Percentiles rank a stretch among this genome's conserved stretches.
Conservation (phyloP, 1,140 invertebrate species). For the Prorops nasuta region DNA sequence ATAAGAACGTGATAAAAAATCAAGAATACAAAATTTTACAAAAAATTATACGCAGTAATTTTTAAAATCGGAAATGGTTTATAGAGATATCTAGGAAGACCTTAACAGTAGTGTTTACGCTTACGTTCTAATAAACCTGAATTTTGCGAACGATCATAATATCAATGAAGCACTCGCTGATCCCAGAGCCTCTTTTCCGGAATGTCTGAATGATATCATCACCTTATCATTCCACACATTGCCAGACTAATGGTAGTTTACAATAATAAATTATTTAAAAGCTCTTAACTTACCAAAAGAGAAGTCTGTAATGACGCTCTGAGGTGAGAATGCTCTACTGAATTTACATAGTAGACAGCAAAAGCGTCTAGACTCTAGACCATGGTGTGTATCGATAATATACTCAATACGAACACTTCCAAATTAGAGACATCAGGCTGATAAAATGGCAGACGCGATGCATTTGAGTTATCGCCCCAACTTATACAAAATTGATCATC, state of each 20-base stretch:
- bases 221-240: conserved; percentile 21
- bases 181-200: conserved; percentile 36
- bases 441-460: conserved; percentile 28
- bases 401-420: conserved; percentile 26
- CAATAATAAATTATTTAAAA: conserved; percentile 31
- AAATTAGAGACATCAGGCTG: conserved; percentile 32
- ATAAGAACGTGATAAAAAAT: conserved; percentile 31
- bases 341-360: conserved; percentile 39
- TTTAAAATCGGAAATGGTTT: conserved; percentile 32
- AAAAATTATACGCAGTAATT: conserved; percentile 32
- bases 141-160: conserved; percentile 42
- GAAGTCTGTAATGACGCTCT: conserved; percentile 24
- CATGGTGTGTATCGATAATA: conserved; percentile 28
- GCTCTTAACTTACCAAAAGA: conserved; percentile 21
- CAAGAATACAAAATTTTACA: conserved; percentile 28
- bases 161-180: conserved; percentile 38
- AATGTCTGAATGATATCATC: conserved; percentile 46
- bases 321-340: conserved; percentile 34
- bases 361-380: conserved; percentile 42
- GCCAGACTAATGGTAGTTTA: conserved; percentile 21
- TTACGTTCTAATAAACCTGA: conserved; percentile 46
- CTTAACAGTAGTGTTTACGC: conserved; percentile 47
- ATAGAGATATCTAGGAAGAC: conserved; percentile 47
- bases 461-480: conserved; percentile 28
- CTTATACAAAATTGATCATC: conserved; percentile 28